phyloP scores from a whole-genome alignment of 2,797 vertebrate species.

The Apogon hyalosoma region DNA sequence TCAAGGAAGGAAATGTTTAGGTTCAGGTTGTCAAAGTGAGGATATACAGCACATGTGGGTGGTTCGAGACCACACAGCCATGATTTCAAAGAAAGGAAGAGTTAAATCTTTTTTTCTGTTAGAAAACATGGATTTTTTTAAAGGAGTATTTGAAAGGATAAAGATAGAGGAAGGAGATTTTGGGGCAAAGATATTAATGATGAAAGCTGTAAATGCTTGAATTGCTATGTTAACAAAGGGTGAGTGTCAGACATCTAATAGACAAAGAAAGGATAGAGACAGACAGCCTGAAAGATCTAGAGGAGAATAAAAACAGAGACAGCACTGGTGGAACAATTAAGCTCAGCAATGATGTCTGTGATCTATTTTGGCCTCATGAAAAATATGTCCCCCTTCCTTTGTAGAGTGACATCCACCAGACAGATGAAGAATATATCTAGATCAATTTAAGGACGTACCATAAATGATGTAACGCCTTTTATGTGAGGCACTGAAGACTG shows the following conservation, averaged over 20 bases:
- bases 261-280: slow-evolving; percentile 12
- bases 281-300: slow-evolving; percentile 24
- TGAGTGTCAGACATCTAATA: not conserved
- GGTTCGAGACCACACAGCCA: slow-evolving; percentile 65
- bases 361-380: slow-evolving; percentile 51
- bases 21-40: slow-evolving; percentile 68
- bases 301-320: slow-evolving; percentile 44
- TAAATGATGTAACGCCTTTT: slow-evolving; percentile 65
- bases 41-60: slow-evolving; percentile 49
- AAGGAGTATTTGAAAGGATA: not conserved
- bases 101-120: slow-evolving; percentile 25
- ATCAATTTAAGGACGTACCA: slow-evolving; percentile 51
- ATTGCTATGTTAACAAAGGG: slow-evolving; percentile 10
- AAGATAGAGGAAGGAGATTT: slow-evolving; percentile 1
- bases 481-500: slow-evolving; percentile 28
- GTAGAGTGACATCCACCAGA: slow-evolving; percentile 36
- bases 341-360: slow-evolving; percentile 49
- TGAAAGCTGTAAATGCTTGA: slow-evolving; percentile 20
- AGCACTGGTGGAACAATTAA: slow-evolving; percentile 63
- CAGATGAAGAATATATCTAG: slow-evolving; percentile 59
- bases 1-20: slow-evolving; percentile 67
- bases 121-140: slow-evolving; percentile 20
- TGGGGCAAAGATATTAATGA: slow-evolving; percentile 2
- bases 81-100: slow-evolving; percentile 37
- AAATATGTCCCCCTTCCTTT: slow-evolving; percentile 17